A percentile compares a stretch with the other conserved stretches of the same genome.
These are phyloP conservation scores for Perdita meconis DNA, from an alignment of 2,888 invertebrate genomes.

Conservation along the genomic window DNA sequence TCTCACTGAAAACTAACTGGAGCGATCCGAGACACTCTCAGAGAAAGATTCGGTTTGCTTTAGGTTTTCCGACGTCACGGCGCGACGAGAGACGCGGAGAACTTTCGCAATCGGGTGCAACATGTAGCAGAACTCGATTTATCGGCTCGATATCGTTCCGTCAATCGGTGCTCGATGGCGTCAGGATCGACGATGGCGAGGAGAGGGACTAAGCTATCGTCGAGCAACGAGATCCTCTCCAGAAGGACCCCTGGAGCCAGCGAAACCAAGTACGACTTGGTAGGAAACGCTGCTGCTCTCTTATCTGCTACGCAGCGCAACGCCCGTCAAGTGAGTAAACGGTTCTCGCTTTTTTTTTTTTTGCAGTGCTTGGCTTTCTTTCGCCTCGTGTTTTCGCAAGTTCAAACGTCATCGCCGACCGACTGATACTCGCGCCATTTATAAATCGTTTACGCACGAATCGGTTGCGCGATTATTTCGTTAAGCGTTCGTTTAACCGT, in stretches of 20 bases:
- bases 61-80: not conserved
- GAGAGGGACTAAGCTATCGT: constrained; percentile 43
- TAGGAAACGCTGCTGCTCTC: constrained; percentile 55
- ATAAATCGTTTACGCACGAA: constrained; percentile 7
- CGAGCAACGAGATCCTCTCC: constrained; percentile 30
- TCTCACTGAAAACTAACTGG: not conserved
- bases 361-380: constrained; percentile 2
- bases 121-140: not conserved
- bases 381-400: not conserved
- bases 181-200: constrained; percentile 57
- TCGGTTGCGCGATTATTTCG: constrained; percentile 36
- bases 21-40: not conserved
- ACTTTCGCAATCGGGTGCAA: not conserved
- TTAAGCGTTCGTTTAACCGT: not conserved
- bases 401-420: constrained; percentile 24
- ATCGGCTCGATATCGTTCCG: constrained; percentile 5
- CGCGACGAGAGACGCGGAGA: not conserved
- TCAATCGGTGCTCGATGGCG: constrained; percentile 36
- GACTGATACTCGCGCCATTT: constrained; percentile 28
- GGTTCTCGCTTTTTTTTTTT: constrained; percentile 1
- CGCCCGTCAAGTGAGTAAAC: constrained; percentile 75
- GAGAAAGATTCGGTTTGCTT: not conserved
- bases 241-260: constrained; percentile 52
- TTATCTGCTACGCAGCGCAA: constrained; percentile 68
- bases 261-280: constrained; percentile 32